Evolutionary conservation across 2,113 vertebrate species (phyloP).

Genomic region (Triplophysa dalaica): DNA sequence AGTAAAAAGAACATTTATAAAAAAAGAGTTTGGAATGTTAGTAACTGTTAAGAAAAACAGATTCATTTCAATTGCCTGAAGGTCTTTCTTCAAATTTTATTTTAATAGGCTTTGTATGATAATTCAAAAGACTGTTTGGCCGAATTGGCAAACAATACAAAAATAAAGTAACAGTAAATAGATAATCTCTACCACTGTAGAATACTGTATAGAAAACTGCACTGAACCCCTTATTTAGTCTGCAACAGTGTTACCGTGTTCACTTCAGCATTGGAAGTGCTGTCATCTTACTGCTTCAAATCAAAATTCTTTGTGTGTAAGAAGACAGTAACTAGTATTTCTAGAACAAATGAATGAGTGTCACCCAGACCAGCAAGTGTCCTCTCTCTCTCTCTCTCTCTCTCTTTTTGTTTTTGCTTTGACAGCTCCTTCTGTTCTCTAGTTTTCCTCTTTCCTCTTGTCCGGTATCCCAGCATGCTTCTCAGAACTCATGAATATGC

Average conservation of each 20-base stretch:
- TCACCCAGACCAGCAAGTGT: conserved; percentile 23
- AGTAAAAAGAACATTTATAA: too few species aligned
- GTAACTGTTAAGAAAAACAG: too few species aligned
- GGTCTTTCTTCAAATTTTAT: too few species aligned
- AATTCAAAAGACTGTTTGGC: too few species aligned
- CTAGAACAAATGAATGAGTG: conserved; percentile 21
- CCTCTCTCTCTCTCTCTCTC: conserved; percentile 27
- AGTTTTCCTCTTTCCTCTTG: conserved; percentile 37
- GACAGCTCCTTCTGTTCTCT: conserved; percentile 45
- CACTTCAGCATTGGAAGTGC: background rate
- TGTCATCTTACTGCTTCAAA: background rate
- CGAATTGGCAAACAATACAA: too few species aligned
- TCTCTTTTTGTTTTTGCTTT: conserved; percentile 27
- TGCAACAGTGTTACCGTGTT: background rate
- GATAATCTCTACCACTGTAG: too few species aligned
- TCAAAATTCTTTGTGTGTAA: conserved; percentile 18
- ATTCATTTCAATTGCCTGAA: too few species aligned
- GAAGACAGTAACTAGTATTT: conserved; percentile 11
- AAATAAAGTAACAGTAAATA: too few species aligned
- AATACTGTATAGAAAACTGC: too few species aligned
- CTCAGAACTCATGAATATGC: conserved; percentile 48
- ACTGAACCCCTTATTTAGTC: too few species aligned
- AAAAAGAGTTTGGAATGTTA: too few species aligned
- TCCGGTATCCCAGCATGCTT: conserved; percentile 43
- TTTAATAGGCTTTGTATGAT: too few species aligned